Evolutionary conservation across 2,797 vertebrate genomes (phyloP).

Genomic region (Sebastolobus altivelis): DNA sequence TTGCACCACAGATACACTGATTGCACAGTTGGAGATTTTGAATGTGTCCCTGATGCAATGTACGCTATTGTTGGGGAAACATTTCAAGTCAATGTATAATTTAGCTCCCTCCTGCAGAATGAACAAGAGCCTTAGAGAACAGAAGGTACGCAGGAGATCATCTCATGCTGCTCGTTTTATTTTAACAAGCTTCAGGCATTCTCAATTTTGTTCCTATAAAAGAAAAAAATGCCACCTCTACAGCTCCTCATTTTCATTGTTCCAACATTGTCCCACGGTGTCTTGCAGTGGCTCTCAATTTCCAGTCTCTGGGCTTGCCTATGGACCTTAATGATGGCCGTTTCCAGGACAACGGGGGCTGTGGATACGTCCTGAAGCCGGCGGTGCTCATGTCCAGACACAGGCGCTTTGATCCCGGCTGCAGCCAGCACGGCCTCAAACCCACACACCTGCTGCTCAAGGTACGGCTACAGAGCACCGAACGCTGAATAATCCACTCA

Average conservation of each 20-base stretch:
- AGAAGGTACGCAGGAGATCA: slow-evolving; percentile 28
- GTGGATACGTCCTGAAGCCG: slow-evolving; percentile 91
- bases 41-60: slow-evolving; percentile 62
- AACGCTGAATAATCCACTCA: slow-evolving; percentile 36
- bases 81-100: slow-evolving; percentile 56
- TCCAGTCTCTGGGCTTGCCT: slow-evolving; percentile 86
- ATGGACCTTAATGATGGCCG: slow-evolving; percentile 92
- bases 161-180: slow-evolving; percentile 30
- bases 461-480: slow-evolving; percentile 78
- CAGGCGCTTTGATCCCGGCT: slow-evolving; percentile 79
- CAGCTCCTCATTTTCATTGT: slow-evolving; percentile 25
- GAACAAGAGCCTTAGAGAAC: slow-evolving; percentile 34
- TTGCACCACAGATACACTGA: slow-evolving; percentile 11
- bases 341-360: slow-evolving; percentile 92
- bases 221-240: background rate
- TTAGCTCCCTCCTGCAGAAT: slow-evolving; percentile 36
- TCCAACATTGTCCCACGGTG: slow-evolving; percentile 24
- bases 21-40: slow-evolving; percentile 33
- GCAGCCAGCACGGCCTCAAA: slow-evolving; percentile 46
- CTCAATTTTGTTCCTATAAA: slow-evolving; percentile 10
- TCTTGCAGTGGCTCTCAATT: slow-evolving; percentile 92
- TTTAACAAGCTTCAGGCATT: slow-evolving; percentile 44
- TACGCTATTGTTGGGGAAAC: slow-evolving; percentile 49
- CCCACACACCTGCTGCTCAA: slow-evolving; percentile 84
- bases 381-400: slow-evolving; percentile 76